Percentiles rank a stretch among this genome's conserved stretches.
Evolutionary conservation across 2,797 vertebrate genomes (phyloP).

Genomic region (Rhinella marina): DNA sequence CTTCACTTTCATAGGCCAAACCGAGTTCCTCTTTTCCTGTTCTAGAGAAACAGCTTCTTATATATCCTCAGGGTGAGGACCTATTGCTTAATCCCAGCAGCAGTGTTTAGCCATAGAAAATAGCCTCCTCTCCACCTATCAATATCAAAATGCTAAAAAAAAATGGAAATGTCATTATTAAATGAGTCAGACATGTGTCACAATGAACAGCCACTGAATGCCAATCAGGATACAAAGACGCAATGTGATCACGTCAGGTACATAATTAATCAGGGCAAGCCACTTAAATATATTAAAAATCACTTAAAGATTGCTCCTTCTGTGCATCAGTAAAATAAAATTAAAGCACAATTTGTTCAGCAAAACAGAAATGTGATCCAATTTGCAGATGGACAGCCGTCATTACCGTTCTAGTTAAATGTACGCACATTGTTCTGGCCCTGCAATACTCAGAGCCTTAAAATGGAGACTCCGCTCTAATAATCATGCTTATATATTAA

Average conservation of each 20-base stretch:
- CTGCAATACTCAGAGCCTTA: background rate
- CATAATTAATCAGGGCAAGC: conserved; percentile 31
- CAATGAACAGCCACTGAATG: conserved; percentile 30
- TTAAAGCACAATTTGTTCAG: conserved; percentile 17
- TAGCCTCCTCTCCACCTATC: background rate
- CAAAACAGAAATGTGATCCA: conserved; percentile 34
- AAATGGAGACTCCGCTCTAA: background rate
- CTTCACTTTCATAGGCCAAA: background rate
- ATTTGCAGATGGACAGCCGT: background rate
- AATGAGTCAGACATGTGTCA: conserved; percentile 21
- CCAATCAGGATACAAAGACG: conserved; percentile 35
- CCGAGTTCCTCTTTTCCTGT: background rate
- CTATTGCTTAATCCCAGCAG: background rate
- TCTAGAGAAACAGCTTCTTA: background rate
- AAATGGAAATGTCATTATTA: conserved; percentile 33
- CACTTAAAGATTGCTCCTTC: conserved; percentile 42
- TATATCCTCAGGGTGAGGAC: no score
- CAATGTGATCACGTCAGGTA: conserved; percentile 31
- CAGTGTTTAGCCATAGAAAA: background rate
- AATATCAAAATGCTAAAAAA: conserved; percentile 34
- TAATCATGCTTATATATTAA: background rate
- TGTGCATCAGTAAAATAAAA: conserved; percentile 37
- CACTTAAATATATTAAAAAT: conserved; percentile 57
- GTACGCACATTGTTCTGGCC: background rate
- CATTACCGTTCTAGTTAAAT: background rate